These are phyloP conservation scores for Panopea generosa DNA, from an alignment of 2,888 invertebrate genomes.

Conservation along the genomic window DNA sequence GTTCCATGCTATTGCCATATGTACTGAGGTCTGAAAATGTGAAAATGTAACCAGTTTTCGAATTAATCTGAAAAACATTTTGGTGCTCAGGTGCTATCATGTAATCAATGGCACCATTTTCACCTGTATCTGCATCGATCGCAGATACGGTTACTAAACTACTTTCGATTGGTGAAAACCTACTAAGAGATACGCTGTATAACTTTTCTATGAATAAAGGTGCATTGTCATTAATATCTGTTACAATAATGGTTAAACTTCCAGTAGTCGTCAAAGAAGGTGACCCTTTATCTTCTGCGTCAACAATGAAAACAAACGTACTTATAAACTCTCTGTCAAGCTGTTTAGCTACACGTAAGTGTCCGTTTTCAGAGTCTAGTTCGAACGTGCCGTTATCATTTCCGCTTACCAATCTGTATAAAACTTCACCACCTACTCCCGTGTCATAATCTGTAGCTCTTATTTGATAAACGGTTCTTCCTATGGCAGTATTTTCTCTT, in stretches of 20 bases:
- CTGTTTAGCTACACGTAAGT: slow-evolving; percentile 44
- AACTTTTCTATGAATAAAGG: slow-evolving; percentile 56
- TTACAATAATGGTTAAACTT: slow-evolving; percentile 59
- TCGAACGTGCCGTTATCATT: slow-evolving; percentile 55
- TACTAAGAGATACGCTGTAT: slow-evolving; percentile 51
- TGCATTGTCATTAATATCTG: slow-evolving; percentile 73
- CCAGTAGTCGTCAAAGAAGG: slow-evolving; percentile 56
- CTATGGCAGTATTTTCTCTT: slow-evolving; percentile 52
- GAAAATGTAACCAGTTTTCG: slow-evolving; percentile 53
- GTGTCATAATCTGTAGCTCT: slow-evolving; percentile 69
- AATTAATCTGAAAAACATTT: slow-evolving; percentile 68
- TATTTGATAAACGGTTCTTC: slow-evolving; percentile 51
- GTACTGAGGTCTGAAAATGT: slow-evolving; percentile 48
- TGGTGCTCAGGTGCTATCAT: slow-evolving; percentile 41
- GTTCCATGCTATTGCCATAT: slow-evolving; percentile 38
- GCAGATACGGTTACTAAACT: slow-evolving; percentile 53
- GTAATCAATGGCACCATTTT: slow-evolving; percentile 57
- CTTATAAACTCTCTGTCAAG: slow-evolving; percentile 68
- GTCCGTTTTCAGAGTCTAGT: slow-evolving; percentile 64
- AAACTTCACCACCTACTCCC: slow-evolving; percentile 64
- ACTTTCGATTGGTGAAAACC: slow-evolving; percentile 43
- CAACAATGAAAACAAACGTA: slow-evolving; percentile 49
- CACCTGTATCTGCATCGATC: slow-evolving; percentile 64
- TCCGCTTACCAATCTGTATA: slow-evolving; percentile 63
- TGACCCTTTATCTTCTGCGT: slow-evolving; percentile 64